Conservation (phyloP, 2,888 invertebrate species). For the Diarsia rubi region DNA sequence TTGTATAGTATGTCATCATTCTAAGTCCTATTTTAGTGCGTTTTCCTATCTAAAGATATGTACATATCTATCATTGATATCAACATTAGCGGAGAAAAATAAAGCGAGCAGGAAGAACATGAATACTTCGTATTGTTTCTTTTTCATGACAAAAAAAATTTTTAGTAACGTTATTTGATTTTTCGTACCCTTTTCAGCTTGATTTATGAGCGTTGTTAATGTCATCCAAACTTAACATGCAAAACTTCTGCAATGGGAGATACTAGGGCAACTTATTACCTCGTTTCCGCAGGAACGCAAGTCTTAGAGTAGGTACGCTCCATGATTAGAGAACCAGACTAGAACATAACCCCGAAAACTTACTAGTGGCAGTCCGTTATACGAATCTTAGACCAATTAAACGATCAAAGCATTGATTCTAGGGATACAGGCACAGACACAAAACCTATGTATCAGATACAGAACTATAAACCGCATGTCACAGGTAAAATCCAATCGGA, state of each 20-base stretch:
- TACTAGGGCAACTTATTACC: neutral
- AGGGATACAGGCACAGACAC: neutral
- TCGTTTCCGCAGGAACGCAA: neutral
- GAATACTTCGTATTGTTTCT: constrained; percentile 1
- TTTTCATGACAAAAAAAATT: too few relatives aligned
- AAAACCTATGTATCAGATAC: constrained; percentile 21
- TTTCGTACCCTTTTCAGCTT: too few relatives aligned
- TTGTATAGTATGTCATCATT: neutral
- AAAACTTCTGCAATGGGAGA: too few relatives aligned
- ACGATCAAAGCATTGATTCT: constrained; percentile 1
- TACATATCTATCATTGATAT: constrained; percentile 35
- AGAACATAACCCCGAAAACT: neutral
- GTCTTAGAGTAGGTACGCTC: neutral
- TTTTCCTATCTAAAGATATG: constrained; percentile 13
- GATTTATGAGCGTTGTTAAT: too few relatives aligned
- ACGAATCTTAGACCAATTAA: constrained; percentile 7
- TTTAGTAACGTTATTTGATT: too few relatives aligned
- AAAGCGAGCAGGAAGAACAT: neutral
- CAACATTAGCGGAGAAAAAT: neutral
- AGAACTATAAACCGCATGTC: neutral
- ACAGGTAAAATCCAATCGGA: constrained; percentile 27
- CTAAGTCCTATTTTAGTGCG: constrained; percentile 12
- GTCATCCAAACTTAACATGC: too few relatives aligned
- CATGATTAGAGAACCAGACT: neutral
- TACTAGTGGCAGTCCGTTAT: neutral